phyloP scores from a whole-genome alignment of 2,888 invertebrate genomes.

The Oligia strigilis region DNA sequence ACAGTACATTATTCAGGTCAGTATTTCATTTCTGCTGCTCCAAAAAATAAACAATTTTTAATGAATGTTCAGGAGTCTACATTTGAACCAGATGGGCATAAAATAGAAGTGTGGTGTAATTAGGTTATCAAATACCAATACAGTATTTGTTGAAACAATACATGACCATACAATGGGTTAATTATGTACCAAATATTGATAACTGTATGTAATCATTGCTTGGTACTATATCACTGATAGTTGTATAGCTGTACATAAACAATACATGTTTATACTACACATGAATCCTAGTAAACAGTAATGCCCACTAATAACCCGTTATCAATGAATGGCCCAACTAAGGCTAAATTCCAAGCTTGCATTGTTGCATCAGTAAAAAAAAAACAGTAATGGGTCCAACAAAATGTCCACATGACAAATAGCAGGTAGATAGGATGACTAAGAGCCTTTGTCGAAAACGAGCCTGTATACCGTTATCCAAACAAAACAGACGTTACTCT shows the following conservation, averaged over 20 bases:
- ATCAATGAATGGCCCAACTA: conserved; percentile 58
- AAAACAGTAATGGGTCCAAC: conserved; percentile 67
- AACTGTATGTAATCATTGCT: conserved; percentile 48
- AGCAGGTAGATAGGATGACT: conserved; percentile 85
- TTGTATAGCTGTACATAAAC: conserved; percentile 53
- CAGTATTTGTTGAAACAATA: conserved; percentile 29
- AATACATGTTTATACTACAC: conserved; percentile 61
- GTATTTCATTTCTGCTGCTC: conserved; percentile 9
- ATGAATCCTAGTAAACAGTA: conserved; percentile 62
- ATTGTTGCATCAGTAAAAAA: conserved; percentile 65
- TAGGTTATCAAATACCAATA: conserved; percentile 42
- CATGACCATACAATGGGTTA: conserved; percentile 30
- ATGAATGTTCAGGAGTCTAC: background rate
- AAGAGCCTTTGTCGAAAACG: conserved; percentile 88
- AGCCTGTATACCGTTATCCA: conserved; percentile 86
- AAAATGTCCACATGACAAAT: conserved; percentile 80
- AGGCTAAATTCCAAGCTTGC: conserved; percentile 50
- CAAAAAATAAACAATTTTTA: conserved; percentile 20
- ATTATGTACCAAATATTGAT: conserved; percentile 54
- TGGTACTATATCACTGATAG: conserved; percentile 49
- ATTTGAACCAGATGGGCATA: conserved; percentile 3
- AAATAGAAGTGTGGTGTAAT: conserved; percentile 14
- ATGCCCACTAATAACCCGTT: conserved; percentile 51
- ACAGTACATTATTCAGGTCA: conserved; percentile 50
- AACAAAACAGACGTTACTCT: conserved; percentile 84